Evolutionary conservation across 2,113 vertebrate genomes (phyloP), one percentile per base, ranked within the genome.

Genomic region (Austrofundulus limnaeus): DNA sequence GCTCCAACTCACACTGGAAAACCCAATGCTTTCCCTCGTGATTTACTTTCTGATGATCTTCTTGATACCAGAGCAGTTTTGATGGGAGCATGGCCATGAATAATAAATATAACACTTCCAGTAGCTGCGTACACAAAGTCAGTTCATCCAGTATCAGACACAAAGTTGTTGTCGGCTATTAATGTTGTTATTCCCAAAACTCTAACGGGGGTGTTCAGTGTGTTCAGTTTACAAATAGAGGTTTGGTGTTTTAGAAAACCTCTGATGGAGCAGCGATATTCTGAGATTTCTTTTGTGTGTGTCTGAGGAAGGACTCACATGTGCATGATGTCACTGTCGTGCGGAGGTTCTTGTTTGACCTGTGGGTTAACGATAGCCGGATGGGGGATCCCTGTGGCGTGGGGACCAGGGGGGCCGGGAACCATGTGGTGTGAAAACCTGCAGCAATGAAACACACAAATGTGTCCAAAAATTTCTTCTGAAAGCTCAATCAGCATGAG

Each of bases 401-500:
- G 97, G 70, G 95, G 96, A 61, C 96, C 96, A 7, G 94, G 95
- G 83, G 97, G 96, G 72, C 96, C 96, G 54, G 96, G 96, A 74
- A 98, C 96, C 97, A 99, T 98, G 83, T 98, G 97, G 92, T 98
- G 97, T 7, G 97, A 96, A 88, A 98, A 99, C 97, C 97, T 99
- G 81, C 31, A 87, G 82, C 37, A 53, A 64, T n/a, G 67, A 37
- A 23, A n/a, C 5, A 52, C 38, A 56, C 20, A 51, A 14, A 59
- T 34, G 49, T 25, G 1, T 34, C 31, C 31, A 34, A 5, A 9
- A n/a, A n/a, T n/a, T n/a, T 34, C 10, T 34, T 28, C 25, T 4
- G 25, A 28, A 28, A 28, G 25, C n/a, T n/a, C n/a, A n/a, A n/a
- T n/a, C n/a, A n/a, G n/a, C n/a, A n/a, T n/a, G n/a, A n/a, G n/a